Conservation (phyloP, 2,888 invertebrate genomes). For the Lochmaea capreae region DNA sequence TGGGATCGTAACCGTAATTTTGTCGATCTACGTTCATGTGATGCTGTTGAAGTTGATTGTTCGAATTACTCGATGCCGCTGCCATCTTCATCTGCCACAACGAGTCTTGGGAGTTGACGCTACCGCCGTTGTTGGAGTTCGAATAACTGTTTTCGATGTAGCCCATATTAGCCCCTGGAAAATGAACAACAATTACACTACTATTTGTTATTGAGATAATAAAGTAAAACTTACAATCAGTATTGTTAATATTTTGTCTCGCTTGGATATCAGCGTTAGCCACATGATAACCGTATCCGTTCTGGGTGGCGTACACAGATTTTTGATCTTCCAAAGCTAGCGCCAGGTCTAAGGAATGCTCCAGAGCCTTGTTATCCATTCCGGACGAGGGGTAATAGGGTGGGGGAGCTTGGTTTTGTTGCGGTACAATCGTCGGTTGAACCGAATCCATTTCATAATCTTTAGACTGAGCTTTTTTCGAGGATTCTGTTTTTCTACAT, state of each 20-base stretch:
- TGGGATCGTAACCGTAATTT: conserved; percentile 79
- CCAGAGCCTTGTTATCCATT: conserved; percentile 91
- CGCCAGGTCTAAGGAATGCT: conserved; percentile 88
- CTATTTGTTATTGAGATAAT: too few relatives aligned
- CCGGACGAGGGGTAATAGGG: conserved; percentile 90
- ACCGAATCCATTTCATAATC: conserved; percentile 93
- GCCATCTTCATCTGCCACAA: conserved; percentile 95
- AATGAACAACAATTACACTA: neutral
- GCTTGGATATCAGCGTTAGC: conserved; percentile 76
- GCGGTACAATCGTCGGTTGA: conserved; percentile 85
- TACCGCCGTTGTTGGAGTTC: conserved; percentile 94
- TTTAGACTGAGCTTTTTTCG: conserved; percentile 84
- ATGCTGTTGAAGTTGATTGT: conserved; percentile 68
- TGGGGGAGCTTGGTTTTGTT: conserved; percentile 88
- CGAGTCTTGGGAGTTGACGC: conserved; percentile 94
- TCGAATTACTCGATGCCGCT: conserved; percentile 77
- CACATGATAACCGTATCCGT: conserved; percentile 86
- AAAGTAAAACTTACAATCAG: conserved; percentile 78
- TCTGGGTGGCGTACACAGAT: conserved; percentile 85
- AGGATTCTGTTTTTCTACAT: conserved; percentile 83
- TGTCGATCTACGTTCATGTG: conserved; percentile 46
- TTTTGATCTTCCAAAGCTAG: conserved; percentile 88
- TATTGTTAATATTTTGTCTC: conserved; percentile 79
- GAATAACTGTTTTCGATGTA: conserved; percentile 94
- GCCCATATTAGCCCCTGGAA: conserved; percentile 86